Evolutionary conservation across 2,113 vertebrate genomes (phyloP).

Genomic region (Collichthys lucidus): DNA sequence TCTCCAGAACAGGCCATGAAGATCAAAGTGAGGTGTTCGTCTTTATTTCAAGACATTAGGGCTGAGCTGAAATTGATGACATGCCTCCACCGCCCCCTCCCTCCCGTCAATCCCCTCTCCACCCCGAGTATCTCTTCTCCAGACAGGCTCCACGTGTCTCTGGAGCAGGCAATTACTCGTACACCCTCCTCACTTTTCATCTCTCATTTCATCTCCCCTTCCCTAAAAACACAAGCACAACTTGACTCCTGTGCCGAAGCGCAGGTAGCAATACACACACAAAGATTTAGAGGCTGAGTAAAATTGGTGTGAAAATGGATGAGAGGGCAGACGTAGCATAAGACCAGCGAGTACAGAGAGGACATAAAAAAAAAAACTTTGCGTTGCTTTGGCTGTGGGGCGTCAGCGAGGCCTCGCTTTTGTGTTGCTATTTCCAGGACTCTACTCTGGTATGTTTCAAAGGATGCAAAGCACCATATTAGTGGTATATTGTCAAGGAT

Average conservation of each 20-base stretch:
- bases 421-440: slow-evolving; percentile 75
- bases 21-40: slow-evolving; percentile 82
- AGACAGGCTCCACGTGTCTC: slow-evolving; percentile 76
- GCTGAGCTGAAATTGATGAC: slow-evolving; percentile 80
- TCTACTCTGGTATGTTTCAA: slow-evolving; percentile 70
- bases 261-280: slow-evolving; percentile 5
- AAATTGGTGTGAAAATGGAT: slow-evolving; percentile 9
- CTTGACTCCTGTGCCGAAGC: slow-evolving; percentile 3
- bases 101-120: background rate
- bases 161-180: slow-evolving; percentile 54
- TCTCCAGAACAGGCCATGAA: slow-evolving; percentile 82
- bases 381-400: slow-evolving; percentile 28
- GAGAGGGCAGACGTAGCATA: background rate
- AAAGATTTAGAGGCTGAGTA: slow-evolving; percentile 9
- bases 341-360: background rate
- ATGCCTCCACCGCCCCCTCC: slow-evolving; percentile 57
- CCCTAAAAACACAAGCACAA: background rate
- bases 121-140: slow-evolving; percentile 50
- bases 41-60: slow-evolving; percentile 84
- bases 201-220: slow-evolving; percentile 35
- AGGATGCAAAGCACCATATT: slow-evolving; percentile 76
- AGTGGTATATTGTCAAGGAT: slow-evolving; percentile 80
- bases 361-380: background rate
- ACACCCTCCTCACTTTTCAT: slow-evolving; percentile 54
- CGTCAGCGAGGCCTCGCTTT: slow-evolving; percentile 52